phyloP scores from a whole-genome alignment of 2,797 vertebrate species.

The Poeciliopsis turneri region DNA sequence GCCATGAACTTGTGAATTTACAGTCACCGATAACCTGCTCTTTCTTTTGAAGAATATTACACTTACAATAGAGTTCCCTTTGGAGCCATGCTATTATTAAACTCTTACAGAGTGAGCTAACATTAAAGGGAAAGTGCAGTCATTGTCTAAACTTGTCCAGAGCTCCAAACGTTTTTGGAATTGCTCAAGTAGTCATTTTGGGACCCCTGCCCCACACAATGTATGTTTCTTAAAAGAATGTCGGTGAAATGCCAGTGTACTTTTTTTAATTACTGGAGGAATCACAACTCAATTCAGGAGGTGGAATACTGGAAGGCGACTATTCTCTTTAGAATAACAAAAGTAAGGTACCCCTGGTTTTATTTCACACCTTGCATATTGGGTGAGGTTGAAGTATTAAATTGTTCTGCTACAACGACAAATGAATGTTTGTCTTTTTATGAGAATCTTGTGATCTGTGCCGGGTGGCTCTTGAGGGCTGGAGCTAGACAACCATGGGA shows the following conservation, averaged over 20 bases:
- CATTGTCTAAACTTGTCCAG: neutral
- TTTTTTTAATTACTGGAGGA: neutral
- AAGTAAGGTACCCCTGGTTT: no score
- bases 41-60: neutral
- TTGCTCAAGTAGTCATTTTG: neutral
- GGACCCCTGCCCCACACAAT: no score
- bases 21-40: neutral
- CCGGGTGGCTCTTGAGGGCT: neutral
- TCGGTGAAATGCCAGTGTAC: neutral
- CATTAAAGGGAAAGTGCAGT: neutral
- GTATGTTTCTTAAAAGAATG: neutral
- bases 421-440: neutral
- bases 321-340: neutral
- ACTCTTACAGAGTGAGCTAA: neutral
- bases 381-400: neutral
- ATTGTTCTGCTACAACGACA: neutral
- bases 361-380: neutral
- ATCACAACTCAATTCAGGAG: neutral
- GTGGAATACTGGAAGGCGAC: neutral
- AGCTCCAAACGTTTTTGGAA: neutral
- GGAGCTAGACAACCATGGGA: neutral
- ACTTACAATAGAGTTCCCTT: neutral
- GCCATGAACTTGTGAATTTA: neutral
- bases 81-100: neutral
- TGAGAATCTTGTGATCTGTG: neutral